These are phyloP conservation scores for Cylindroiulus punctatus DNA, from an alignment of 2,888 invertebrate genomes.

Conservation along the genomic window DNA sequence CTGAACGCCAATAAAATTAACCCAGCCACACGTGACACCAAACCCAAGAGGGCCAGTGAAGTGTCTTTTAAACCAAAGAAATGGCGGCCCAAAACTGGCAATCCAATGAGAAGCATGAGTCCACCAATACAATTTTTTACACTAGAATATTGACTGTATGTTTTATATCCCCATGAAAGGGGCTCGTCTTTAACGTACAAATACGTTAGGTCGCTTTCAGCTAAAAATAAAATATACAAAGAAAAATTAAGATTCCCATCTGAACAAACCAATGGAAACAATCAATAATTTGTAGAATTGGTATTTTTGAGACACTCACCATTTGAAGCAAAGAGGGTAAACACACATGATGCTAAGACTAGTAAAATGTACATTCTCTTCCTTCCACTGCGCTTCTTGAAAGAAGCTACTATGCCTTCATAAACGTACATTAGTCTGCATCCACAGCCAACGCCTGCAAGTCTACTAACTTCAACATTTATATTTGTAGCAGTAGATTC, in stretches of 20 bases:
- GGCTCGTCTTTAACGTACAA: conserved; percentile 76
- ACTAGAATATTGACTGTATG: conserved; percentile 74
- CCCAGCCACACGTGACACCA: conserved; percentile 37
- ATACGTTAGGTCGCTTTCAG: conserved; percentile 80
- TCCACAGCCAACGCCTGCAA: no score
- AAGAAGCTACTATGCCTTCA: conserved; percentile 51
- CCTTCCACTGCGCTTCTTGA: conserved; percentile 52
- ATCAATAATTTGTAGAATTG: background rate
- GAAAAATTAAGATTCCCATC: background rate
- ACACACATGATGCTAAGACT: conserved; percentile 36
- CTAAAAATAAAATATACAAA: conserved; percentile 65
- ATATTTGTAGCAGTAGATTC: background rate
- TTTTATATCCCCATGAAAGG: conserved; percentile 76
- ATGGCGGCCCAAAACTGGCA: conserved; percentile 63
- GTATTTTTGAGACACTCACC: conserved; percentile 5
- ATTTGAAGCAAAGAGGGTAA: conserved; percentile 50
- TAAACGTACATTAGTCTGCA: conserved; percentile 51
- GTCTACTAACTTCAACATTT: background rate
- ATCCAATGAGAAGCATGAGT: conserved; percentile 63
- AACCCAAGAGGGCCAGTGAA: conserved; percentile 64
- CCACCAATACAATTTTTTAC: conserved; percentile 71
- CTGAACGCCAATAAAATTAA: conserved; percentile 48
- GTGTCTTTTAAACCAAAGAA: conserved; percentile 62
- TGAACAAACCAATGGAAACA: background rate
- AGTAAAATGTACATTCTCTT: conserved; percentile 37